Percentiles rank a stretch among this genome's conserved stretches.
Conservation (phyloP, 2,888 invertebrate species). For the Phorcus lineatus region DNA sequence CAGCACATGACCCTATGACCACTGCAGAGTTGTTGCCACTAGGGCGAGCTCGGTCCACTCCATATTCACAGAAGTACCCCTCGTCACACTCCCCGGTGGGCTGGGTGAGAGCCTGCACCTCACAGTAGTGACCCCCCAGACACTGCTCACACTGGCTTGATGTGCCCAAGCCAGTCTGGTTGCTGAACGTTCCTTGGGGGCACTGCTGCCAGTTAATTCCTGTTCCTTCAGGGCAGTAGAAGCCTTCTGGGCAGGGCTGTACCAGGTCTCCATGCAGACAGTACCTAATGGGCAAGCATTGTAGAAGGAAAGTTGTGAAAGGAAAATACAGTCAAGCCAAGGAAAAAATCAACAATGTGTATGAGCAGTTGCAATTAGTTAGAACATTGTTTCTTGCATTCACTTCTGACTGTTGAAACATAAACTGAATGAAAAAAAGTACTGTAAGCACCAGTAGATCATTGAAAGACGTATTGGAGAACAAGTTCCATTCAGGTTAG, state of each 20-base stretch:
- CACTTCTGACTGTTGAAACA: too few relatives aligned
- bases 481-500: too few relatives aligned
- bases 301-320: background rate
- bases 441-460: too few relatives aligned
- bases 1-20: constrained; percentile 50
- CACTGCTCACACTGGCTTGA: constrained; percentile 66
- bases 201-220: constrained; percentile 68
- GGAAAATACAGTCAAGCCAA: background rate
- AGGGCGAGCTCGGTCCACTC: constrained; percentile 65
- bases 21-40: constrained; percentile 46
- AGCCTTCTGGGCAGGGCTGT: constrained; percentile 64
- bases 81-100: constrained; percentile 63
- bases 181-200: constrained; percentile 71
- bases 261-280: constrained; percentile 65
- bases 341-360: background rate
- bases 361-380: too few relatives aligned
- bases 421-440: too few relatives aligned
- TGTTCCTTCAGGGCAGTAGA: constrained; percentile 71
- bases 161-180: constrained; percentile 64
- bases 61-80: constrained; percentile 72
- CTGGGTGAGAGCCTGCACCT: constrained; percentile 43
- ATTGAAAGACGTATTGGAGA: too few relatives aligned
- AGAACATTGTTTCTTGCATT: too few relatives aligned
- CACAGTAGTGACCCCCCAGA: constrained; percentile 71
- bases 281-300: constrained; percentile 57